Percentiles rank a stretch among this genome's conserved stretches.
phyloP scores from a whole-genome alignment of 2,888 invertebrate genomes.

The Netelia inedita region DNA sequence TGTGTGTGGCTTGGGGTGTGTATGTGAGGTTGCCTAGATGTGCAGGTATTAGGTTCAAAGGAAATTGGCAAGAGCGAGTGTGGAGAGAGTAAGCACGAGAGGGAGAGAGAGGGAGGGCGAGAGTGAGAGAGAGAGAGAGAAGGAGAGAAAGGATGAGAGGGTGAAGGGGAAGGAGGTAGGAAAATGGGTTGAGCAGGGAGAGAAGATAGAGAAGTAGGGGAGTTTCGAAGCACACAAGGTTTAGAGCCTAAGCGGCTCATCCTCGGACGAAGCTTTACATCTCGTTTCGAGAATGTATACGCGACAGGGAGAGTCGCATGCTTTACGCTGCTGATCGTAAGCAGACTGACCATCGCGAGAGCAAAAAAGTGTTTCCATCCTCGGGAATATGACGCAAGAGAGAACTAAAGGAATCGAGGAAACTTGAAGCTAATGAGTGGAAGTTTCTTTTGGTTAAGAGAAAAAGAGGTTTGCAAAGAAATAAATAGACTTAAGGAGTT shows the following conservation, averaged over 20 bases:
- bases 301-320: conserved; percentile 49
- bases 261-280: conserved; percentile 82
- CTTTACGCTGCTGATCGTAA: conserved; percentile 40
- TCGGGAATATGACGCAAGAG: conserved; percentile 6
- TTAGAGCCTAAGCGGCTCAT: conserved; percentile 85
- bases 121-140: not conserved
- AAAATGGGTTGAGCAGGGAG: conserved; percentile 10
- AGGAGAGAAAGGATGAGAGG: not conserved
- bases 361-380: not conserved
- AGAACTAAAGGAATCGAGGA: not conserved
- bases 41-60: conserved; percentile 56
- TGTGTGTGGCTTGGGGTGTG: conserved; percentile 33
- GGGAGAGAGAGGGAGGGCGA: not conserved
- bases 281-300: conserved; percentile 76
- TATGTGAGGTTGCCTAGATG: conserved; percentile 33
- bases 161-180: conserved; percentile 15
- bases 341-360: conserved; percentile 27
- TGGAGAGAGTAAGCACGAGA: conserved; percentile 11
- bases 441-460: not conserved
- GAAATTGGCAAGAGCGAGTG: conserved; percentile 47
- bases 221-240: conserved; percentile 82
- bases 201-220: conserved; percentile 62
- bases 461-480: not conserved
- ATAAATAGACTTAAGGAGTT: too few species aligned
- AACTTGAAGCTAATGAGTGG: not conserved